Conservation (phyloP, 2,113 vertebrate genomes). For the Eretmochelys imbricata region DNA sequence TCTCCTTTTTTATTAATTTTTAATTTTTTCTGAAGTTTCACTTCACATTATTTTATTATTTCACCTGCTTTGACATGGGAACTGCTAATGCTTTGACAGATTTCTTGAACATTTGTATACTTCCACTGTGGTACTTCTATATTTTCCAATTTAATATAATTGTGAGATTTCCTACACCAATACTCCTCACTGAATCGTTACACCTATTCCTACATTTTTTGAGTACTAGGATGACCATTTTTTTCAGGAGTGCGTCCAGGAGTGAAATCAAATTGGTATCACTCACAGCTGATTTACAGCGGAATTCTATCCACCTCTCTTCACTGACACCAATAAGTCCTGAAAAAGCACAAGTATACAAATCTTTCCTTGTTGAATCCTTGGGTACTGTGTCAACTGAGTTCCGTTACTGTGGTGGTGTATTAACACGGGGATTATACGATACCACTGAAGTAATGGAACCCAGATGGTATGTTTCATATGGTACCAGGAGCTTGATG, state of each 20-base stretch:
- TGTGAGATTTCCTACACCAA: constrained; percentile 5
- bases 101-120: background rate
- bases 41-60: constrained; percentile 13
- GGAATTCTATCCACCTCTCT: background rate
- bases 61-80: constrained; percentile 24
- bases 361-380: background rate
- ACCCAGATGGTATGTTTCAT: background rate
- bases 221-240: background rate
- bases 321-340: background rate
- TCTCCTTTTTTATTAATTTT: background rate
- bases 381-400: background rate
- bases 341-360: background rate
- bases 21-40: constrained; percentile 6
- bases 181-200: background rate
- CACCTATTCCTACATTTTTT: background rate
- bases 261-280: background rate
- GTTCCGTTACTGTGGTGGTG: background rate
- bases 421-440: background rate
- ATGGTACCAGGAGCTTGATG: background rate
- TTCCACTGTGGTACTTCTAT: background rate
- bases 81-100: constrained; percentile 41
- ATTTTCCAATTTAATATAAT: background rate
- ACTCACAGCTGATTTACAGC: background rate
- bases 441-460: background rate
- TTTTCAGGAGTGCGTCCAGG: background rate